Conservation (phyloP, 2,888 invertebrate species). For the Tetranychus truncatus region DNA sequence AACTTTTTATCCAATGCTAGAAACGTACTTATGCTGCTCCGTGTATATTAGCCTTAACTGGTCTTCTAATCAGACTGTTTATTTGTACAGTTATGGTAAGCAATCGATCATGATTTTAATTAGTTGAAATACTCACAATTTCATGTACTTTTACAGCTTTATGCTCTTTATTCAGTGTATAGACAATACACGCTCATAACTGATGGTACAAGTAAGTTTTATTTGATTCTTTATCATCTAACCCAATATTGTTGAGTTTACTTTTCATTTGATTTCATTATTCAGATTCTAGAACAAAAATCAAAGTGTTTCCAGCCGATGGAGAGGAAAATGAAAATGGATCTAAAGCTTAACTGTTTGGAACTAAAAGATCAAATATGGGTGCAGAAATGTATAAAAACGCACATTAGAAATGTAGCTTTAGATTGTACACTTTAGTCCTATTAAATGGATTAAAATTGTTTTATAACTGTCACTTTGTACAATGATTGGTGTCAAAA, state of each 20-base stretch:
- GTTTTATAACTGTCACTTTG: too few species aligned
- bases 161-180: background rate
- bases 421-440: too few species aligned
- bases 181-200: background rate
- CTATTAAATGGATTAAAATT: too few species aligned
- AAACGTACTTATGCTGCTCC: conserved; percentile 15
- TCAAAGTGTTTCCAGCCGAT: background rate
- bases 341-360: background rate
- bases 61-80: conserved; percentile 13
- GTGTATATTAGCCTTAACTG: conserved; percentile 13
- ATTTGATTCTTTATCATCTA: background rate
- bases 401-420: too few species aligned
- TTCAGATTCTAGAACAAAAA: background rate
- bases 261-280: background rate
- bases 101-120: background rate
- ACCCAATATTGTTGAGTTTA: background rate
- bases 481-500: too few species aligned
- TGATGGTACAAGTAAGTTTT: conserved; percentile 5
- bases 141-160: background rate
- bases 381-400: too few species aligned
- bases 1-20: background rate
- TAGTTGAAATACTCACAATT: background rate
- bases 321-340: background rate
- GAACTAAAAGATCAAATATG: too few species aligned
- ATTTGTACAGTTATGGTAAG: conserved; percentile 15